Conservation (phyloP, 2,888 invertebrate species). For the Drosophila paranaensis region DNA sequence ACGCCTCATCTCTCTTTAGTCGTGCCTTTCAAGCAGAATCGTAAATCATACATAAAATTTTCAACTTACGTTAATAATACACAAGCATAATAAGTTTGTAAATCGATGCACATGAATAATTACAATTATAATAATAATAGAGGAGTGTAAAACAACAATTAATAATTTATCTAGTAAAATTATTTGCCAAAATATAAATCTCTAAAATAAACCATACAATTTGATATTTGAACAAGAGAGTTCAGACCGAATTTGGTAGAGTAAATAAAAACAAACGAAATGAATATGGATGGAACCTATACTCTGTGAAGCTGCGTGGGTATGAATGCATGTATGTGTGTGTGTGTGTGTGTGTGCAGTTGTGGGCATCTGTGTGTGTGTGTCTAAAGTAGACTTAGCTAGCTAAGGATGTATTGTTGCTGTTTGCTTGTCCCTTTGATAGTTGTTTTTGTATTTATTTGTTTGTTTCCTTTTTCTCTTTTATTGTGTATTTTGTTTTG, state of each 20-base stretch:
- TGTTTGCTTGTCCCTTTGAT: slow-evolving; percentile 38
- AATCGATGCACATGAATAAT: slow-evolving; percentile 16
- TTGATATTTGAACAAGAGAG: not conserved
- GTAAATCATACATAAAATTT: slow-evolving; percentile 13
- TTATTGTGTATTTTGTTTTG: not conserved
- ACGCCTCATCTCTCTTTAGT: not conserved
- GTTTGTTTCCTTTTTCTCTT: not conserved
- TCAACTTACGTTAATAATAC: slow-evolving; percentile 67
- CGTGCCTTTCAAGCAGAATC: slow-evolving; percentile 29
- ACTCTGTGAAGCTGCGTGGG: slow-evolving; percentile 7
- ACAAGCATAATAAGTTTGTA: slow-evolving; percentile 34
- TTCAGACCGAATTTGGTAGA: slow-evolving; percentile 5
- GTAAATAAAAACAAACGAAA: not conserved
- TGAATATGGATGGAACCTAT: slow-evolving; percentile 33
- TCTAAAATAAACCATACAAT: not conserved
- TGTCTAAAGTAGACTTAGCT: slow-evolving; percentile 38
- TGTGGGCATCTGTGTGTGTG: slow-evolving; percentile 15
- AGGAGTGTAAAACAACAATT: slow-evolving; percentile 16
- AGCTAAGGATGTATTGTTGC: slow-evolving; percentile 36
- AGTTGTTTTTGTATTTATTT: not conserved
- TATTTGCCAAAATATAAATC: not conserved
- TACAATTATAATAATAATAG: not conserved
- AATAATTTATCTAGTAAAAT: slow-evolving; percentile 2
- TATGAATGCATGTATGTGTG: slow-evolving; percentile 1
- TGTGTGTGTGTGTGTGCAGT: slow-evolving; percentile 3